Base-by-base conservation (phyloP, 1,140 invertebrate genomes). In the Drosophila arizonae region DNA sequence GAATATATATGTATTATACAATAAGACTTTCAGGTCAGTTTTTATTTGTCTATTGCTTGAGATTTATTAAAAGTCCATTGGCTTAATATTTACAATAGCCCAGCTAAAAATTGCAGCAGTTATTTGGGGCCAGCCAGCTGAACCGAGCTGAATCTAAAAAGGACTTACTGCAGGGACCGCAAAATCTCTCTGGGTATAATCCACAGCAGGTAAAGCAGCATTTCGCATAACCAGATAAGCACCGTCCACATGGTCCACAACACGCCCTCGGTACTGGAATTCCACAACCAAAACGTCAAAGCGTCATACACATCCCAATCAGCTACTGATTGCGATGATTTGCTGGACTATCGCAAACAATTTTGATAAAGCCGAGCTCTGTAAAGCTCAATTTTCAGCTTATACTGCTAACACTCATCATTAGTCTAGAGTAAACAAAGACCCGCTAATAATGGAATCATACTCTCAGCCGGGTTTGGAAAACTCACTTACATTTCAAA, bases 131-230 rank as follows among this genome's bases (percentile, higher is more conserved):
- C 55, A 81, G 48, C 69, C 78, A 77, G 11, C 45, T 60, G 48
- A 66, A 76, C 76, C 76, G 76, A 17, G 72, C 61, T 0, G 76
- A 61, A 76, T 78, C 76, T 1, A 82, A 21, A n/a, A 28, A 30
- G 6, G 63, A 67, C 41, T 71, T 71, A 72, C 46, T 68, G 17
- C 26, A 50, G 0, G 65, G 58, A 4, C 54, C 66, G 13, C 9
- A 64, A 33, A 73, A 77, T 2, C 5, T 48, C 11, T 71, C 50
- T 56, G 24, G 78, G 71, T 9, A 72, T 1, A 41, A 3, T 4
- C 73, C 77, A 81, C 28, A 86, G 30, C 57, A 87, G 15, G 21
- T 51, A 26, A 21, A 41, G 6, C 41, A 87, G 46, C 30, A 70
- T 1, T 11, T 61, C 5, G 33, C 6, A 11, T 45, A 81, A 1